Conservation (phyloP, 1,140 invertebrate species). For the Drosophila sp. region DNA sequence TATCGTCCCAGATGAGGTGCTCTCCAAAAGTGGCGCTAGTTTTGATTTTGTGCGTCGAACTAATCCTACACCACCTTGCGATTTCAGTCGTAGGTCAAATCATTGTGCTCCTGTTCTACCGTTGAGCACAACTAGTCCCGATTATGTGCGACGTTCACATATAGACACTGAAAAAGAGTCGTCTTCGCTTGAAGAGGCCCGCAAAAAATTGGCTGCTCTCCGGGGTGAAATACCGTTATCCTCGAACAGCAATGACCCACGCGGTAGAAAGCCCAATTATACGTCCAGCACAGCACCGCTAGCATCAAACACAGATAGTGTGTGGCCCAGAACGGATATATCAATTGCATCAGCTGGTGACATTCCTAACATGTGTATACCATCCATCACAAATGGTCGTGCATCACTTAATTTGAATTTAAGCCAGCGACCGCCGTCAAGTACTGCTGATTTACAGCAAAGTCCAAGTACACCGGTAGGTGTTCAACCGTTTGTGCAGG, state of each 20-base stretch:
- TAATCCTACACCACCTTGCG: neutral
- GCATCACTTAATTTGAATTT: neutral
- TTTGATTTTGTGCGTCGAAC: neutral
- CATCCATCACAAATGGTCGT: neutral
- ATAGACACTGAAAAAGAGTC: neutral
- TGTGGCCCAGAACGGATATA: constrained; percentile 13
- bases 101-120: neutral
- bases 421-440: neutral
- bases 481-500: neutral
- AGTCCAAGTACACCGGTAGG: neutral
- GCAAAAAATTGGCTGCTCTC: constrained; percentile 59
- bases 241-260: constrained; percentile 54
- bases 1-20: neutral
- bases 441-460: neutral
- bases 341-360: neutral
- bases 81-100: neutral
- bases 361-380: neutral
- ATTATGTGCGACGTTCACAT: constrained; percentile 13
- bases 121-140: neutral
- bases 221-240: constrained; percentile 1
- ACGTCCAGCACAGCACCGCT: neutral
- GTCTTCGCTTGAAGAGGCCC: constrained; percentile 48
- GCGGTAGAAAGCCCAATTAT: constrained; percentile 39
- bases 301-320: constrained; percentile 21
- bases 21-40: neutral